These are phyloP conservation scores for Dendroctonus valens DNA, from an alignment of 1,140 invertebrate species.

Conservation along the genomic window DNA sequence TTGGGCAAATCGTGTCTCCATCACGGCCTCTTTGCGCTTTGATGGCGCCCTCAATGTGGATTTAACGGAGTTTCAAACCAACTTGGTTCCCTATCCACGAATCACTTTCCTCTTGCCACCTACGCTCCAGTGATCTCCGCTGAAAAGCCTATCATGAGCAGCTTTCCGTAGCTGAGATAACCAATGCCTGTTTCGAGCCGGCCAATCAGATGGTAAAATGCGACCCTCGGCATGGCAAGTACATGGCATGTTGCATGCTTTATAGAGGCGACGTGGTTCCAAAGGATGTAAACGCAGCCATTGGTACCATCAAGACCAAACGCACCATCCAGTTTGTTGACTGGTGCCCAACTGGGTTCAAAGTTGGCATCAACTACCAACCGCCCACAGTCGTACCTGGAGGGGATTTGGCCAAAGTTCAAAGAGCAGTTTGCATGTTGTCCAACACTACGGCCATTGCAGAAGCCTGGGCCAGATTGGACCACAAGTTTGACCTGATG, in stretches of 20 bases:
- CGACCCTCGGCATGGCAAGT: constrained; percentile 84
- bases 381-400: constrained; percentile 77
- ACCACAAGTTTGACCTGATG: constrained; percentile 82
- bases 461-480: constrained; percentile 78
- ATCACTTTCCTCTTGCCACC: no score
- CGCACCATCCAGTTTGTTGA: constrained; percentile 78
- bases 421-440: constrained; percentile 82
- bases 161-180: constrained; percentile 87
- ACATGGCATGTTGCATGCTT: constrained; percentile 79
- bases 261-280: constrained; percentile 63
- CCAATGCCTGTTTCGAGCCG: constrained; percentile 86
- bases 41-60: no score
- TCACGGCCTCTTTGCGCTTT: no score
- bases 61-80: no score
- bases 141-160: no score
- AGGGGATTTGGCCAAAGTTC: constrained; percentile 79
- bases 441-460: constrained; percentile 83
- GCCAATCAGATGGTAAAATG: constrained; percentile 93
- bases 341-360: constrained; percentile 80
- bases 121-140: no score
- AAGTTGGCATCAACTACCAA: constrained; percentile 74
- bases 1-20: no score
- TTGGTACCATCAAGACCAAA: constrained; percentile 86
- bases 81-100: no score
- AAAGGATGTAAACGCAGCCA: constrained; percentile 87